Base-by-base conservation (phyloP, 2,113 vertebrate genomes). In the Gavialis gangeticus region DNA sequence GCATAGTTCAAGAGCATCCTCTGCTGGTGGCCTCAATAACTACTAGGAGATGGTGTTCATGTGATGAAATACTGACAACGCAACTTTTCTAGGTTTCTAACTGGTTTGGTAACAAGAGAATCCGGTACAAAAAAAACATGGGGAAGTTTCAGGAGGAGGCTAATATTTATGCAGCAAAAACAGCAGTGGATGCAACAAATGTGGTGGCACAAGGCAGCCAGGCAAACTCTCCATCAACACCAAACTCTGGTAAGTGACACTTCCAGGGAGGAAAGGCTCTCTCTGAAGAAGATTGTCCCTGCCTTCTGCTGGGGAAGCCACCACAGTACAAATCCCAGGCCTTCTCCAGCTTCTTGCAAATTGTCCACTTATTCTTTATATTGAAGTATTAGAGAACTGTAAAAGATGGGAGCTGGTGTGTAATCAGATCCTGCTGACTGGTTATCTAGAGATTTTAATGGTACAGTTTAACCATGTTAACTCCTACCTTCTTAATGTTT, bases 41-140 rank as follows among this genome's bases (percentile, higher is more conserved):
- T 1, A 46, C 27, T 12, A 6, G 58, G 15, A 75, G 75, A 82
- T 1, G 3, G 58, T 2, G 18, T 27, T 56, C 16, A 12, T 63
- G 6, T 34, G 19, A 10, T 69, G 6, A 16, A 12, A 46, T 1
- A 5, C n/a, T 92, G 27, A 92, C 10, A 14, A 73, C 0, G 2
- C 6, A 85, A 0, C 13, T 9, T 57, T 46, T 56, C 10, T 96
- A 99, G 99, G 99, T 99, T 94, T 99, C 99, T 97, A 99, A 99
- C 98, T 99, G 99, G 98, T 99, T 99, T 84, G 98, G 98, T 95
- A 99, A 99, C 98, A 99, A 99, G 97, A 98, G 99, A 97, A 99
- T 99, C 96, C 98, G 98, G 54, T 99, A 99, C 97, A 99, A 99
- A 97, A 99, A 99, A 97, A 99, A 99, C 96, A 99, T 98, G 94